Evolutionary conservation across 1,140 invertebrate species (phyloP).

Genomic region (Zeugodacus cucurbitae): DNA sequence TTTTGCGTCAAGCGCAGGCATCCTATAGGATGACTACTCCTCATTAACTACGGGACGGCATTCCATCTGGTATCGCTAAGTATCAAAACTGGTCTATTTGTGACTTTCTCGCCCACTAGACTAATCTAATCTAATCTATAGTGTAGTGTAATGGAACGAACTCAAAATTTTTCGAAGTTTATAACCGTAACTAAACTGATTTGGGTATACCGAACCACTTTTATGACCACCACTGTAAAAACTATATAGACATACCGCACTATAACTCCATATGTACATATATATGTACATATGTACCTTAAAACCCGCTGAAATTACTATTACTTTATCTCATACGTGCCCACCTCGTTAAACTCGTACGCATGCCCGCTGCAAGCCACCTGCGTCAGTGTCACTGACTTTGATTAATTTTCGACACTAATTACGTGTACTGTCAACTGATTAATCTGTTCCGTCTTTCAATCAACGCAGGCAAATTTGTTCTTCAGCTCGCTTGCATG

Average conservation of each 20-base stretch:
- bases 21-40: too few species aligned
- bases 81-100: too few species aligned
- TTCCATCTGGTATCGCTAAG: too few species aligned
- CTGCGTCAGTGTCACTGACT: background rate
- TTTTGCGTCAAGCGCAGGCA: too few species aligned
- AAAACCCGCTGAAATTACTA: background rate
- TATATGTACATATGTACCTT: background rate
- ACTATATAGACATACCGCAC: background rate
- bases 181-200: too few species aligned
- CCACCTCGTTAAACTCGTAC: background rate
- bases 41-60: too few species aligned
- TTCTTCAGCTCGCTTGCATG: background rate
- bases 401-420: slow-evolving; percentile 41
- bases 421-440: slow-evolving; percentile 33
- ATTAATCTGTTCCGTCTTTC: slow-evolving; percentile 39
- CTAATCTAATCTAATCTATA: too few species aligned
- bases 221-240: background rate
- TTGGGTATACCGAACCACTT: too few species aligned
- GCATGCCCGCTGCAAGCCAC: background rate
- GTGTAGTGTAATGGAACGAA: too few species aligned
- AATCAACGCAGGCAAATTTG: slow-evolving; percentile 26
- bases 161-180: too few species aligned
- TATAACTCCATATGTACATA: background rate
- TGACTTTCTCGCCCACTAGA: too few species aligned
- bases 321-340: background rate